These are phyloP conservation scores for Stegana nigrithorax DNA, from an alignment of 2,888 invertebrate genomes.

Conservation along the genomic window DNA sequence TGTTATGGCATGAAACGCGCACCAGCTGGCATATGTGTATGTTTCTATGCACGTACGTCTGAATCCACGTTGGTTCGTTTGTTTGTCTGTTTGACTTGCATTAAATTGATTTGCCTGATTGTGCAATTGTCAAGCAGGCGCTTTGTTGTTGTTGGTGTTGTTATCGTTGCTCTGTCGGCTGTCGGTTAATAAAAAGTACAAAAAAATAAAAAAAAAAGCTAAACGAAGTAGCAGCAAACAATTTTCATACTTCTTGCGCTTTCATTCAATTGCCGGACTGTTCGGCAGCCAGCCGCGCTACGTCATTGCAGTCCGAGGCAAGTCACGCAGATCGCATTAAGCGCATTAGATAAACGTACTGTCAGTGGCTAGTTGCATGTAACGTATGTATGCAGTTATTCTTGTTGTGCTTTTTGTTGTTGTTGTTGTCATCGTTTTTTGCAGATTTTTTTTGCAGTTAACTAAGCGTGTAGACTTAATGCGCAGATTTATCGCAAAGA, in stretches of 20 bases:
- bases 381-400: not conserved
- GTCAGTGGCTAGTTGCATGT: not conserved
- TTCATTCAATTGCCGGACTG: not conserved
- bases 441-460: too few species aligned
- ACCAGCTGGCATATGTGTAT: not conserved
- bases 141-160: slow-evolving; percentile 28
- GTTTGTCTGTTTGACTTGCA: too few species aligned
- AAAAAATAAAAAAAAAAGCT: too few species aligned
- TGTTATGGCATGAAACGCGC: too few species aligned
- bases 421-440: too few species aligned
- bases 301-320: not conserved
- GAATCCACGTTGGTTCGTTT: too few species aligned
- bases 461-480: too few species aligned
- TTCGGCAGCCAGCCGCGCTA: too few species aligned
- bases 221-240: not conserved
- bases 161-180: not conserved
- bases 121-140: not conserved
- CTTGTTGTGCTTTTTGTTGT: not conserved
- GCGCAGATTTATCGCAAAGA: too few species aligned
- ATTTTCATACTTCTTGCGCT: slow-evolving; percentile 10
- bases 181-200: not conserved
- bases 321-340: slow-evolving; percentile 12
- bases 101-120: too few species aligned
- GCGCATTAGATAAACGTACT: slow-evolving; percentile 8
- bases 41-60: too few species aligned